These are phyloP conservation scores for Leucoraja ocellata DNA, from an alignment of 2,797 vertebrate genomes.

Conservation along the genomic window DNA sequence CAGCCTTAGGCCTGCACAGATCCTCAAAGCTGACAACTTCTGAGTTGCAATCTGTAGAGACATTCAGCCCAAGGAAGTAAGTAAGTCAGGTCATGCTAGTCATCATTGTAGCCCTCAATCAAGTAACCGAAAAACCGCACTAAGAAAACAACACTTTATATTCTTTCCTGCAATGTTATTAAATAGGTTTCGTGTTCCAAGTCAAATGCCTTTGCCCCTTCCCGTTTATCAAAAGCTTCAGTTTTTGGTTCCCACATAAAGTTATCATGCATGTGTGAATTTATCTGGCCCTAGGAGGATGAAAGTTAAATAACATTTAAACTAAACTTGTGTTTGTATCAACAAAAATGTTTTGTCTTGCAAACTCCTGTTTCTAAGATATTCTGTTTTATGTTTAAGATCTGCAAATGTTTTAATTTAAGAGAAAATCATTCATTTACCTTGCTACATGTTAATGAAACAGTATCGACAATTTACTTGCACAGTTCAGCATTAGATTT, in stretches of 20 bases:
- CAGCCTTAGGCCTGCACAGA: constrained; percentile 7
- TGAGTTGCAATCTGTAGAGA: constrained; percentile 22
- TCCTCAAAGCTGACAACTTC: neutral
- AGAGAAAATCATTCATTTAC: constrained; percentile 58
- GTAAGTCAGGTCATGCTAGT: constrained; percentile 1
- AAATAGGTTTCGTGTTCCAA: constrained; percentile 43
- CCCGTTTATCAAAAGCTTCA: constrained; percentile 44
- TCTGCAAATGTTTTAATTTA: constrained; percentile 64
- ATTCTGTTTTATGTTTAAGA: constrained; percentile 40
- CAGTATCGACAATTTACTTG: constrained; percentile 49
- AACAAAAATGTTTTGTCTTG: constrained; percentile 59
- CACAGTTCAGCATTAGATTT: constrained; percentile 51
- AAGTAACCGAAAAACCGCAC: constrained; percentile 40
- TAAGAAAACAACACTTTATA: constrained; percentile 39
- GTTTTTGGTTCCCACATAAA: constrained; percentile 39
- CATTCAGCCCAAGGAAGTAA: constrained; percentile 9
- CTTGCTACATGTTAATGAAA: constrained; percentile 49
- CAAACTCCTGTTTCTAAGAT: constrained; percentile 42
- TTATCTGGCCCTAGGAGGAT: constrained; percentile 43
- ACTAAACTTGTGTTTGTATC: constrained; percentile 51
- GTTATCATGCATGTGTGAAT: constrained; percentile 45
- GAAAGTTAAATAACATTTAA: constrained; percentile 51
- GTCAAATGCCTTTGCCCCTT: constrained; percentile 45
- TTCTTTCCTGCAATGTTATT: constrained; percentile 24
- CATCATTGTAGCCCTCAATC: neutral